phyloP scores from a whole-genome alignment of 2,113 vertebrate species.

The Anseranas semipalmata region DNA sequence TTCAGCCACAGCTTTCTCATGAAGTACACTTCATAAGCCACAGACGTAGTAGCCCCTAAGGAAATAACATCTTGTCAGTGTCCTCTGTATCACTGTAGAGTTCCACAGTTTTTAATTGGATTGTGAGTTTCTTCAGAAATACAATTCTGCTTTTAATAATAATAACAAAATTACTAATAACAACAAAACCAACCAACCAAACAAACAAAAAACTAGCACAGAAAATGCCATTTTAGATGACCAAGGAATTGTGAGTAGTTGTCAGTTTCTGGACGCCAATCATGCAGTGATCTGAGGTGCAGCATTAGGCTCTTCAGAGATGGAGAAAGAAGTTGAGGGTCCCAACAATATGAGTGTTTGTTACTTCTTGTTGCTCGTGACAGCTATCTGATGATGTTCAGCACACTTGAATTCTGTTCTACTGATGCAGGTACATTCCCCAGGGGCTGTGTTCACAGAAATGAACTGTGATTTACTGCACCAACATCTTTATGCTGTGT shows the following conservation, averaged over 20 bases:
- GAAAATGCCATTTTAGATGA: background rate
- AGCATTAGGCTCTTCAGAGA: background rate
- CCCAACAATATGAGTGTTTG: background rate
- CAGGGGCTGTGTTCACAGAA: background rate
- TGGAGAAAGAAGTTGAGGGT: background rate
- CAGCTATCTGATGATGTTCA: background rate
- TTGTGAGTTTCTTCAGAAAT: background rate
- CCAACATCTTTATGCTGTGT: background rate
- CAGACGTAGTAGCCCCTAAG: conserved; percentile 69
- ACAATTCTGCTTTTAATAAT: background rate
- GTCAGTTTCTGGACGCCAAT: background rate
- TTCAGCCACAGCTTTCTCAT: conserved; percentile 97
- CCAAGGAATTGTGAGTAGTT: background rate
- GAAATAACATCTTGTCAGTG: background rate
- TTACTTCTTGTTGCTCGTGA: background rate
- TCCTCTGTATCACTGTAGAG: background rate
- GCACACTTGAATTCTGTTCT: background rate
- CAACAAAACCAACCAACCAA: background rate
- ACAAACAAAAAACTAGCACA: background rate
- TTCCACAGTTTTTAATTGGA: background rate
- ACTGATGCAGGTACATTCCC: background rate
- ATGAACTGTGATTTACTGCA: background rate
- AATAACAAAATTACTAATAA: background rate
- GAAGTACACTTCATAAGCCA: conserved; percentile 89
- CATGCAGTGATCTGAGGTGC: background rate